Base-by-base conservation (phyloP, 92 coral and sea anemone genomes). In the Epizoanthus illoricatus region DNA sequence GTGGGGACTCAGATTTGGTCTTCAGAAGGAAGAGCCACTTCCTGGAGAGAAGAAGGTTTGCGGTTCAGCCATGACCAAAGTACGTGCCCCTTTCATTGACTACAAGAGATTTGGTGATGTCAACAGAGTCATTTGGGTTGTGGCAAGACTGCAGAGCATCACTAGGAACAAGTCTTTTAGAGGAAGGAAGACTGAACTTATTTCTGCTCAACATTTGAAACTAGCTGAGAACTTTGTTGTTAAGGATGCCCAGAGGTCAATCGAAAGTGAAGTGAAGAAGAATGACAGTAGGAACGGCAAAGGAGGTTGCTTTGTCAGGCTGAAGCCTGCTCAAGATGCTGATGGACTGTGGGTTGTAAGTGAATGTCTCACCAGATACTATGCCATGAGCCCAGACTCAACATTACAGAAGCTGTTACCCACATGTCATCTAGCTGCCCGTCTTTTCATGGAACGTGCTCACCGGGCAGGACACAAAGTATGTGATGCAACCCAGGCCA, bases 31-130 rank as follows among this genome's bases (percentile, higher is more conserved):
- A 36, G 89, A 65, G 47, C 40, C 72, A 12, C 89, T 87, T 75
- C 91, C 90, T 45, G 87, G 94, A 61, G 94, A 91, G 71, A 91
- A 88, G 87, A 88, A 64, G 72, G 4, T 83, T 36, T 75, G 91
- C 42, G 56, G 57, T 61, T 71, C 87, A 40, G 58, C 52, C 42
- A 74, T 68, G 41, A 79, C 78, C 65, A 81, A 69, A 43, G 64
- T 80, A 10, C 19, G 83, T 7, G 13, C 74, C 6, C 72, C 88
- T 0, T 45, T 84, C 73, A 73, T 86, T 3, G 79, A 83, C 73
- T 90, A 60, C 58, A 40, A 58, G 86, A 86, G 70, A n/a, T 90
- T 69, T 20, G 86, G 90, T 79, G 66, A 83, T 63, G 71, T 90
- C 76, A 83, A 58, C 58, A 45, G 76, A 62, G 90, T 74, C 69